Evolutionary conservation across 2,888 invertebrate species (phyloP).

Genomic region (Xestia xanthographa): DNA sequence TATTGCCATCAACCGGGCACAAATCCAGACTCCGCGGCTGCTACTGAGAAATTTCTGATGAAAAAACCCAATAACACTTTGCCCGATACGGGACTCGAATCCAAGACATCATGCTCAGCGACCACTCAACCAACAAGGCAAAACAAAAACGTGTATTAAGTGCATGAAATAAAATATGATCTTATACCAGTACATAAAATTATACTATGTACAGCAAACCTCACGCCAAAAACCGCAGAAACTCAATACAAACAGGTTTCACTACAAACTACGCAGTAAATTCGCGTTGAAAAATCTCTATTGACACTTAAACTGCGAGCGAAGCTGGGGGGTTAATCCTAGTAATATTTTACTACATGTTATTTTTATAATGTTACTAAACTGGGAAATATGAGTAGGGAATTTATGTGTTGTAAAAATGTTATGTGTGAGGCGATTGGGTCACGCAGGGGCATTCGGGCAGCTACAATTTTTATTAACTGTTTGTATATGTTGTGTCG

Average conservation of each 20-base stretch:
- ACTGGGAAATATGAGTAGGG: slow-evolving; percentile 74
- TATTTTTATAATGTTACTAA: slow-evolving; percentile 79
- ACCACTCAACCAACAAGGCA: too few species aligned
- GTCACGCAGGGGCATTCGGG: slow-evolving; percentile 67
- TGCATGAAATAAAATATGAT: neutral
- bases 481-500: slow-evolving; percentile 70
- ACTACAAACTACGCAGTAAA: slow-evolving; percentile 42
- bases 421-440: slow-evolving; percentile 73
- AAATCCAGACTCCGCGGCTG: too few species aligned
- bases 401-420: slow-evolving; percentile 79
- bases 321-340: slow-evolving; percentile 47
- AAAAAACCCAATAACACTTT: too few species aligned
- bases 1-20: too few species aligned
- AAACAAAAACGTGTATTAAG: too few species aligned
- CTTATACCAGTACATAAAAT: neutral
- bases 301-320: slow-evolving; percentile 53
- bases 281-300: slow-evolving; percentile 46
- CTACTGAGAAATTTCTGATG: too few species aligned
- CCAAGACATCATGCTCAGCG: too few species aligned
- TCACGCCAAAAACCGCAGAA: slow-evolving; percentile 12
- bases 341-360: slow-evolving; percentile 77
- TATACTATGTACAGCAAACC: neutral
- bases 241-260: slow-evolving; percentile 32
- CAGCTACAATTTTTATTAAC: slow-evolving; percentile 75
- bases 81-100: too few species aligned